Evolutionary conservation across 1,140 invertebrate species (phyloP), one percentile per base, ranked within the genome.

Genomic region (Zaprionus africanus): DNA sequence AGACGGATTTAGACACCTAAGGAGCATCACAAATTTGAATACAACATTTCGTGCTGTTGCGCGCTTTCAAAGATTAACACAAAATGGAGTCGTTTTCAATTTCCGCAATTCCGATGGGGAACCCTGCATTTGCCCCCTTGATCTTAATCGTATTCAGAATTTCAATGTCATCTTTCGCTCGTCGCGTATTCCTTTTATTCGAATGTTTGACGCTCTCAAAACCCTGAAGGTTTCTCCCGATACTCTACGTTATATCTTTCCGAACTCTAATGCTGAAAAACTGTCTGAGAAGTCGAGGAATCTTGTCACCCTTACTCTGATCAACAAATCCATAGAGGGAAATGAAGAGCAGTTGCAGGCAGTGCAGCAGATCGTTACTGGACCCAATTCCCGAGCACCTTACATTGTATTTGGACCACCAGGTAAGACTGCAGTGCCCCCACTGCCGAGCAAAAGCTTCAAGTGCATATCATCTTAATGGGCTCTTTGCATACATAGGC

Each of bases 371-470:
- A 90, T 92, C 57, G 69, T 83, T 28, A 59, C 69, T 7, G 91
- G 91, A 22, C 87, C 82, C 9, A 92, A 76, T 49, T 43, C 53
- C 1, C 34, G 68, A 11, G 80, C 69, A 49, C 91, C 91, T 0
- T 92, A 80, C 28, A 81, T 92, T 13, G 63, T 92, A 15, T 88
- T 92, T 68, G 91, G 91, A 59, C 91, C 91, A 59, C 91, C 91
- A 84, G 88, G 88, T 91, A 41, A 57, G 67, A 19, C 7, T 17
- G n/a, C 46, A 19, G 1, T 0, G 22, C 1, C 31, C 28, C 28
- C 6, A 28, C 28, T 7, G 6, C 28, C 6, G 1, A 7, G 7
- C 28, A 34, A 17, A 7, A 22, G 7, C 7, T 19, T 19, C 3
- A 19, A 19, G 2, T n/a, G 2, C 38, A n/a, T 41, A 5, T 41